Evolutionary conservation across 2,888 invertebrate species (phyloP).

Genomic region (Neoaliturus tenellus): DNA sequence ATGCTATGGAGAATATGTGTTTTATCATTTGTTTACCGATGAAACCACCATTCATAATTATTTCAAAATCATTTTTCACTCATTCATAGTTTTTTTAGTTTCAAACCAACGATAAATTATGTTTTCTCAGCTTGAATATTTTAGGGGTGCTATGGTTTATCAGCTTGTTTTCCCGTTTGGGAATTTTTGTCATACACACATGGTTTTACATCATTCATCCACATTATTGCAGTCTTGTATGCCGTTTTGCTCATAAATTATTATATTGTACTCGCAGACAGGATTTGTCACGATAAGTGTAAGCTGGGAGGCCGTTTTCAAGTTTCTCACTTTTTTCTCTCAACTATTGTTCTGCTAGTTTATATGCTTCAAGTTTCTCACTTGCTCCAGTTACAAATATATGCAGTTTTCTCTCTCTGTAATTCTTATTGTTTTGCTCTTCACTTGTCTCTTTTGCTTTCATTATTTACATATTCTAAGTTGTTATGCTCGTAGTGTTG

Average conservation of each 20-base stretch:
- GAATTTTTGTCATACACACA: background rate
- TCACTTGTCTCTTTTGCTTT: slow-evolving; percentile 1
- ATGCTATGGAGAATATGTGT: background rate
- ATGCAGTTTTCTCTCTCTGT: background rate
- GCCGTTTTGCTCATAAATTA: background rate
- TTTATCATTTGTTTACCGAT: no score
- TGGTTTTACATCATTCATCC: background rate
- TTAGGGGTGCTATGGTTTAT: background rate
- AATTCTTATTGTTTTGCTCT: slow-evolving; percentile 34
- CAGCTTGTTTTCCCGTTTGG: background rate
- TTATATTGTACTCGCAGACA: background rate
- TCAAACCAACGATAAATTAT: background rate
- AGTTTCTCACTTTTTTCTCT: background rate
- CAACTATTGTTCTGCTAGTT: background rate
- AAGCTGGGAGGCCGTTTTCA: background rate
- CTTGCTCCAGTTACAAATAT: background rate
- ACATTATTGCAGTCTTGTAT: background rate
- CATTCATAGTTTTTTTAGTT: background rate
- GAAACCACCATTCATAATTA: no score
- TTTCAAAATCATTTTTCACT: background rate
- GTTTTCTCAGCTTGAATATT: background rate
- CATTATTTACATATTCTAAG: slow-evolving; percentile 7
- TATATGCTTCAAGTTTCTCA: background rate
- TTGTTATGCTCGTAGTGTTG: slow-evolving; percentile 31
- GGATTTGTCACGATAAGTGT: background rate